Percentiles rank a stretch among this genome's conserved stretches.
phyloP scores from a whole-genome alignment of 2,797 vertebrate genomes.

The Masticophis lateralis region DNA sequence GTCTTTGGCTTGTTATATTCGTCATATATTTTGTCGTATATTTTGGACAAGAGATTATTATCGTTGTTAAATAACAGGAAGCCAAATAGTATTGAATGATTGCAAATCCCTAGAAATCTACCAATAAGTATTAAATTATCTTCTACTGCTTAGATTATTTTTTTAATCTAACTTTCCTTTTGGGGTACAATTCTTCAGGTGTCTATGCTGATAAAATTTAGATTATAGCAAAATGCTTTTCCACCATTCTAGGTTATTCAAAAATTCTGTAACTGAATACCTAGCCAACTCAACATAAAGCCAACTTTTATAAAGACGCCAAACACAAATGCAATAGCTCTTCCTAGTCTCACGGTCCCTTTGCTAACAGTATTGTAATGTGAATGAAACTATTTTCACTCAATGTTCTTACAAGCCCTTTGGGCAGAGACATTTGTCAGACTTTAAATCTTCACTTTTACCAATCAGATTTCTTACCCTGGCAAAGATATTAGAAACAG shows the following conservation, averaged over 20 bases:
- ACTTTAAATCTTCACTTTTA: neutral
- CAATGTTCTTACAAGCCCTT: neutral
- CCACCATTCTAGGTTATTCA: neutral
- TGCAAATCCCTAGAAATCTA: neutral
- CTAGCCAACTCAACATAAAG: neutral
- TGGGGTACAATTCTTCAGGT: neutral
- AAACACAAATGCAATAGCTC: neutral
- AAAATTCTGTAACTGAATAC: neutral
- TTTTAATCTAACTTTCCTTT: neutral
- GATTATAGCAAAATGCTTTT: neutral
- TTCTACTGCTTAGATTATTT: neutral
- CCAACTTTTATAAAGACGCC: neutral
- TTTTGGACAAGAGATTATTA: neutral
- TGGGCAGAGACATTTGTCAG: neutral
- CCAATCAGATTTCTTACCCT: neutral
- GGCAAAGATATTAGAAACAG: neutral
- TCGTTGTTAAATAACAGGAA: neutral
- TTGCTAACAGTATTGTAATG: neutral
- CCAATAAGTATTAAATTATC: neutral
- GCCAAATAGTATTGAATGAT: neutral
- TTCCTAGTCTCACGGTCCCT: neutral
- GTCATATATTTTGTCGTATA: neutral
- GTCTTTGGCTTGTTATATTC: neutral
- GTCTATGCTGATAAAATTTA: neutral
- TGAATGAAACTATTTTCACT: neutral